Base-by-base conservation (phyloP, 2,888 invertebrate genomes). In the Coremacera marginata region DNA sequence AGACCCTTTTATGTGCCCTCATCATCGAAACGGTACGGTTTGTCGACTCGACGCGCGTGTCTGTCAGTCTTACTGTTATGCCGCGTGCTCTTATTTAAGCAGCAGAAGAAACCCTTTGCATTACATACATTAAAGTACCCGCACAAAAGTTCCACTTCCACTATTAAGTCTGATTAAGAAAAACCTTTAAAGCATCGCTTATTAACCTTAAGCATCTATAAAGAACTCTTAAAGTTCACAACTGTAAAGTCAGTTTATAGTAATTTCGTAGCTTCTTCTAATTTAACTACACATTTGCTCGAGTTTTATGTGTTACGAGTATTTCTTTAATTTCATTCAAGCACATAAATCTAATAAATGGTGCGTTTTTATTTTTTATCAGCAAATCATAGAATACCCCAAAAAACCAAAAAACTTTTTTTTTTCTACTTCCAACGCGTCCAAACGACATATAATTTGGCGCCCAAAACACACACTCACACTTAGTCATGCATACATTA, bases 91-190 rank as follows among this genome's bases (percentile, higher is more conserved):
- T 14, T 25, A 34, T 49, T 75, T 65, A 57, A 65, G 16, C 62
- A 7, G 14, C 22, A 3, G 1, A 65, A 74, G 65, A 19, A 27
- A 51, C 70, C 27, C 52, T 70, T 70, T 68, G 49, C 16, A 5
- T 44, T 8, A 49, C 67, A 49, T 14, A 49, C n/a, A 44, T 68
- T 44, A 52, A 70, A 70, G 52, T 27, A 31, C 70, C 70, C 70
- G 70, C 70, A 70, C 31, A 49, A 55, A 70, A 31, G 27, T n/a
- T 27, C 70, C 27, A 27, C 14, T 11, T 31, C 31, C 0, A 65
- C 25, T n/a, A 65, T 37, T 65, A 34, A 34, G 63, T 19, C 37
- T 65, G 31, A 65, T 65, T 37, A 65, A 52, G 52, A 70, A 52
- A 51, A 22, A 11, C 37, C 19, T 68, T 22, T 16, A 60, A 60